These are phyloP conservation scores for Podiceps cristatus DNA, from an alignment of 2,113 vertebrate genomes.

Conservation along the genomic window DNA sequence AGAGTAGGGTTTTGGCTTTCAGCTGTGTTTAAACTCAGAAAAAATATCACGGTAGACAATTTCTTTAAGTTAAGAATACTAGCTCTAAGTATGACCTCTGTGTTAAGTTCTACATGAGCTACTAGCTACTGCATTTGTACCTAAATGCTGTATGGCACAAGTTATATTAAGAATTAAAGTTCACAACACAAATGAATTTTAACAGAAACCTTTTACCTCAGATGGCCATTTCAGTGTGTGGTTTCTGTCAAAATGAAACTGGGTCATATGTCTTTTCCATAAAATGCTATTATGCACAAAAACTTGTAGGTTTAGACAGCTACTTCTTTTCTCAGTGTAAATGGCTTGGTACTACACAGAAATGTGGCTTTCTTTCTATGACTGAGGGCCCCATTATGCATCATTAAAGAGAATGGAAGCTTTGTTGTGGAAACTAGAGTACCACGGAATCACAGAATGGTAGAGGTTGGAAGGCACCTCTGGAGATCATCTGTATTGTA, in stretches of 20 bases:
- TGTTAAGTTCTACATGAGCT: not conserved
- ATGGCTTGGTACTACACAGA: not conserved
- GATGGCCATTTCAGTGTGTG: not conserved
- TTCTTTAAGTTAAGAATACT: not conserved
- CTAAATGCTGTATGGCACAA: not conserved
- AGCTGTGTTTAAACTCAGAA: not conserved
- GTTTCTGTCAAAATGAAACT: constrained; percentile 17
- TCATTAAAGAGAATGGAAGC: not conserved
- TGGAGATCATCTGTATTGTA: not conserved
- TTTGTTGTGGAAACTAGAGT: not conserved
- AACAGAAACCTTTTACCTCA: not conserved
- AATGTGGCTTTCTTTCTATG: not conserved
- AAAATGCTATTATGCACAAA: not conserved
- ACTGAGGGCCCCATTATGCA: not conserved
- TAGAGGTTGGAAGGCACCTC: too few relatives aligned
- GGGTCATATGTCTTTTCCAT: not conserved
- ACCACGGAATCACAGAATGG: too few relatives aligned
- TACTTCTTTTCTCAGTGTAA: not conserved
- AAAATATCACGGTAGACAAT: not conserved
- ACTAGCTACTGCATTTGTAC: not conserved
- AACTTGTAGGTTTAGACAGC: not conserved
- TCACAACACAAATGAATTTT: not conserved
- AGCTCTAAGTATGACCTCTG: not conserved
- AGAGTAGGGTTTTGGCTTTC: not conserved
- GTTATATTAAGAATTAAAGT: constrained; percentile 14